Conservation (phyloP, 2,888 invertebrate genomes). For the Eutolmus rufibarbis region DNA sequence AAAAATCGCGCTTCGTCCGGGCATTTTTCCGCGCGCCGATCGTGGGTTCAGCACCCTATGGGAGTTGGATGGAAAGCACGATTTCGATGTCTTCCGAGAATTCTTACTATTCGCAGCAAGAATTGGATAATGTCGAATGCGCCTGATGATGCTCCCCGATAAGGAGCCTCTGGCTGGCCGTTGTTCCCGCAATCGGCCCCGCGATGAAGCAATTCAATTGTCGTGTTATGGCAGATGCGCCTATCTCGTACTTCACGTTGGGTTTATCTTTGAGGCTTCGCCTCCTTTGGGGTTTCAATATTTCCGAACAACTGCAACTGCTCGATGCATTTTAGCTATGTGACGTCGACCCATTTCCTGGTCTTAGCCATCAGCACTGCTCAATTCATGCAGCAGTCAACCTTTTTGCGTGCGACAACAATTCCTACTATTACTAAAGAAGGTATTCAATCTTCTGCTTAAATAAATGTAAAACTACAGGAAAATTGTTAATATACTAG, state of each 20-base stretch:
- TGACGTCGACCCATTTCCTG: background rate
- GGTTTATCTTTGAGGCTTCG: background rate
- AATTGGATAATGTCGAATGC: slow-evolving; percentile 15
- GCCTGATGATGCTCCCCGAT: slow-evolving; percentile 5
- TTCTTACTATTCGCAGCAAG: slow-evolving; percentile 3
- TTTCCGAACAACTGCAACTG: background rate
- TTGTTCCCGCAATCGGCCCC: background rate
- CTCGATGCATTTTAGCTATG: background rate
- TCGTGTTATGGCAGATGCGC: background rate
- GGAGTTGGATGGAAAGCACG: slow-evolving; percentile 20
- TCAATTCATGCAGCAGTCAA: background rate
- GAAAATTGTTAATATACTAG: too few relatives aligned
- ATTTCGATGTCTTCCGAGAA: slow-evolving; percentile 15
- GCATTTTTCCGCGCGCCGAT: background rate
- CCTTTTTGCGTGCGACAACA: background rate
- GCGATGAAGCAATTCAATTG: background rate
- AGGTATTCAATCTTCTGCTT: too few relatives aligned
- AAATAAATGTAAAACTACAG: too few relatives aligned
- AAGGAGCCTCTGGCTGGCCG: background rate
- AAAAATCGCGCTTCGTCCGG: background rate
- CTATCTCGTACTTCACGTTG: background rate
- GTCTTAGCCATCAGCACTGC: background rate
- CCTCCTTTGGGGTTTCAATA: background rate
- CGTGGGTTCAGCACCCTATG: slow-evolving; percentile 11
- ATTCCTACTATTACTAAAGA: background rate